A percentile compares a stretch with the other conserved stretches of the same genome.
phyloP scores from a whole-genome alignment of 2,888 invertebrate genomes.

The Seira sanloemensis region DNA sequence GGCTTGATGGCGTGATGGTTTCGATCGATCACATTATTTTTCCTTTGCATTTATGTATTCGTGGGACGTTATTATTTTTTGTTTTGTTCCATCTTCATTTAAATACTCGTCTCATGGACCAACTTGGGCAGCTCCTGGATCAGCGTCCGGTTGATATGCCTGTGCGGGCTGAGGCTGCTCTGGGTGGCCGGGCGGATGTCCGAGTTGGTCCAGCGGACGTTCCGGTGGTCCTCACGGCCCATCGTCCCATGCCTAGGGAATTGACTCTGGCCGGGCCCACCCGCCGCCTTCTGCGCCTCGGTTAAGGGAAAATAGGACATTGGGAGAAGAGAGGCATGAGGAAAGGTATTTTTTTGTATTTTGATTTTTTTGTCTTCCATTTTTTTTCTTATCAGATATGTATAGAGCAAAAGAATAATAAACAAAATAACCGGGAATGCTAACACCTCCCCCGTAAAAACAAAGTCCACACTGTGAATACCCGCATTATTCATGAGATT shows the following conservation, averaged over 20 bases:
- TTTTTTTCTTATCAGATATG: too few species aligned
- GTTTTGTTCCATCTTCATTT: too few species aligned
- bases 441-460: background rate
- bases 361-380: conserved; percentile 38
- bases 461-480: background rate
- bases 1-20: too few species aligned
- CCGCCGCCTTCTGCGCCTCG: conserved; percentile 73
- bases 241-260: conserved; percentile 64
- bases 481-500: too few species aligned
- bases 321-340: conserved; percentile 78
- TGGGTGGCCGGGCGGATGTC: conserved; percentile 66
- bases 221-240: conserved; percentile 68
- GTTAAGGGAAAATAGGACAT: conserved; percentile 78
- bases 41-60: too few species aligned
- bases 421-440: too few species aligned
- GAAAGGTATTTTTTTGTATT: conserved; percentile 75
- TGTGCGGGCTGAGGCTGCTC: conserved; percentile 72
- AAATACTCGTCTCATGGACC: conserved; percentile 85
- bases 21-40: too few species aligned
- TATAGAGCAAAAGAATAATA: too few species aligned
- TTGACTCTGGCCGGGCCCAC: conserved; percentile 66
- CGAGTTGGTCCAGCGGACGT: conserved; percentile 73
- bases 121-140: conserved; percentile 80
- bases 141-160: conserved; percentile 74
- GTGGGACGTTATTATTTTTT: too few species aligned